Percentiles rank a stretch among this genome's conserved stretches.
Conservation (phyloP, 2,888 invertebrate species). For the Lasioglossum villosulum region DNA sequence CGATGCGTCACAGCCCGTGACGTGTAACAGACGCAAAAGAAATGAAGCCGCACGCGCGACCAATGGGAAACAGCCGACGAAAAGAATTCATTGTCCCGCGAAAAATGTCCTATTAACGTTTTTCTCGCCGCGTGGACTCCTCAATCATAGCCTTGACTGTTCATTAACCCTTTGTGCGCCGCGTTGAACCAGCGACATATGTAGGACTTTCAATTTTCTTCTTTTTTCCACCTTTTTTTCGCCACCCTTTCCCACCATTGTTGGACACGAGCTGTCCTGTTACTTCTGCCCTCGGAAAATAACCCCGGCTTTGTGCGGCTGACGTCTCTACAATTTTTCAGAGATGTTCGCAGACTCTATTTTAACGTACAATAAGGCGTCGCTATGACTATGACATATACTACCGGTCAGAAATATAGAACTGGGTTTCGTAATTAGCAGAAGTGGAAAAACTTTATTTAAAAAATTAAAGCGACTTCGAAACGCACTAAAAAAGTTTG, state of each 20-base stretch:
- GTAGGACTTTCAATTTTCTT: slow-evolving; percentile 53
- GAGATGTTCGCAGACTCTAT: background rate
- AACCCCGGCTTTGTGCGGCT: slow-evolving; percentile 49
- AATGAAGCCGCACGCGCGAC: slow-evolving; percentile 41
- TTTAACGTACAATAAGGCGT: slow-evolving; percentile 28
- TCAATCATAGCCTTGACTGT: slow-evolving; percentile 52
- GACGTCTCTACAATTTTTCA: slow-evolving; percentile 56
- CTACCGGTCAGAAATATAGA: background rate
- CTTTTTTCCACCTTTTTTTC: background rate
- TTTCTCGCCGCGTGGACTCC: slow-evolving; percentile 31
- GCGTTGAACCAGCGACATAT: slow-evolving; percentile 31
- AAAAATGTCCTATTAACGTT: slow-evolving; percentile 48
- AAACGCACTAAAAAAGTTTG: no score
- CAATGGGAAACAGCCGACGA: background rate
- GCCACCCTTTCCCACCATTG: background rate
- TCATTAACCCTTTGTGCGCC: slow-evolving; percentile 57
- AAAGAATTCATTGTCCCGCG: slow-evolving; percentile 47
- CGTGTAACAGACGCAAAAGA: slow-evolving; percentile 60
- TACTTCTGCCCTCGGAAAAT: slow-evolving; percentile 45
- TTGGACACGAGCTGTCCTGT: slow-evolving; percentile 45
- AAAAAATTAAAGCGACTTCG: no score
- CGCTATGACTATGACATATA: background rate
- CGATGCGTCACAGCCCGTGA: slow-evolving; percentile 49
- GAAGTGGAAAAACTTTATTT: no score
- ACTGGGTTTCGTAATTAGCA: slow-evolving; percentile 2